These are phyloP conservation scores for human (Homo sapiens) DNA, from an alignment of 2,113 vertebrate species.

Conservation along the genomic window DNA sequence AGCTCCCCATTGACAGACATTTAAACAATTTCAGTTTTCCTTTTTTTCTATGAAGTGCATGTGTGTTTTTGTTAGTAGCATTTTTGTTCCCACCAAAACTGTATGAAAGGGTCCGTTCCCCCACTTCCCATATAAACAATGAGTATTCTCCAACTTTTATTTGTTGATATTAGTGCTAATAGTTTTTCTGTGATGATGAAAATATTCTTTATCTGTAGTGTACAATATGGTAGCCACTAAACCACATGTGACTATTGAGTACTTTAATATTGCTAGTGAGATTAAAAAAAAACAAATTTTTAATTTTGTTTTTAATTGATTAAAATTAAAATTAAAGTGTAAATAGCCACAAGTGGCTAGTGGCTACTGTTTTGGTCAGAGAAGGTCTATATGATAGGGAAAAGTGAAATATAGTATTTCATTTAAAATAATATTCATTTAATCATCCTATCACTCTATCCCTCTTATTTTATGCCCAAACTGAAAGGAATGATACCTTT, in stretches of 20 bases:
- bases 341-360: neutral
- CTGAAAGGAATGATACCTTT: neutral
- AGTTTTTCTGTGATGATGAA: neutral
- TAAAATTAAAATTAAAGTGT: neutral
- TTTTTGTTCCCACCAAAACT: neutral
- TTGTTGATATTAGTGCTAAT: neutral
- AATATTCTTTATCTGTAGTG: neutral
- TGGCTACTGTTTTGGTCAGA: neutral
- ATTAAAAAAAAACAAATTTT: neutral
- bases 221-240: neutral
- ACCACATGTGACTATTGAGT: neutral
- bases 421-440: neutral
- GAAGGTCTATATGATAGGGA: neutral
- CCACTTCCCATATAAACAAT: fast-evolving
- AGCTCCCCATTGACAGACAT: neutral
- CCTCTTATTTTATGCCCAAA: neutral
- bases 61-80: neutral
- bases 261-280: neutral
- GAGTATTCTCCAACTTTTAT: neutral
- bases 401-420: neutral
- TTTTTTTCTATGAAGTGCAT: neutral
- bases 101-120: neutral
- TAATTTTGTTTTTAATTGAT: neutral
- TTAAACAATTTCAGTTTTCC: neutral
- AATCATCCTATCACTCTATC: neutral